Base-by-base conservation (phyloP, 2,888 invertebrate species). In the Nebria salina region DNA sequence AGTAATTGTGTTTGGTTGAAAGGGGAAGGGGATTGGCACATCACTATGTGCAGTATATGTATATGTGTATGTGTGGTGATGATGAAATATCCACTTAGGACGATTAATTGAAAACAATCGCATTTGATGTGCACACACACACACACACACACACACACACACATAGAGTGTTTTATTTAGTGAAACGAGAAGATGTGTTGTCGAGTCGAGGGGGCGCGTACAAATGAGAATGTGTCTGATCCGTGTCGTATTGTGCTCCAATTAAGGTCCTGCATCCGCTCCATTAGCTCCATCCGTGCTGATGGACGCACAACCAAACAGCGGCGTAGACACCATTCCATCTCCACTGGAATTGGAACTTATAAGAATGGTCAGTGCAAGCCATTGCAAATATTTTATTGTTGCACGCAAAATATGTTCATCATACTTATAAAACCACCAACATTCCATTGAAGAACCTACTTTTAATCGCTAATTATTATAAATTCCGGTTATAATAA, bases 251-350 rank as follows among this genome's bases (percentile, higher is more conserved):
- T 81, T 81, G 81, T 81, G 73, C 68, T 54, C 73, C 81, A 81
- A 81, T 81, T 81, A 81, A 41, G 78, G 72, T 54, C 73, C 75
- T 54, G 72, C 81, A 76, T 81, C 81, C 81, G 72, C 20, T 81
- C 81, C 76, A 81, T 81, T 81, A 81, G 81, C 66, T n/a, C 65
- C 76, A 81, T 80, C 76, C 72, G 76, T 34, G 34, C 1, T 11
- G 73, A 34, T 11, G 54, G 54, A 26, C 54, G 13, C 54, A 70
- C 70, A 70, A 70, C 2, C 20, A 20, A 20, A 11, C 70, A 70
- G 70, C 25, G 70, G 26, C 70, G 70, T 13, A 20, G 25, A 11
- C 1, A 43, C 7, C 6, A 43, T 9, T 43, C 1, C 20, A 20
- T 20, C 0, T 20, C 20, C 20, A 20, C 1, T 20, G 20, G 0